Base-by-base conservation (phyloP, 2,888 invertebrate species). In the Nemotelus pantherinus region DNA sequence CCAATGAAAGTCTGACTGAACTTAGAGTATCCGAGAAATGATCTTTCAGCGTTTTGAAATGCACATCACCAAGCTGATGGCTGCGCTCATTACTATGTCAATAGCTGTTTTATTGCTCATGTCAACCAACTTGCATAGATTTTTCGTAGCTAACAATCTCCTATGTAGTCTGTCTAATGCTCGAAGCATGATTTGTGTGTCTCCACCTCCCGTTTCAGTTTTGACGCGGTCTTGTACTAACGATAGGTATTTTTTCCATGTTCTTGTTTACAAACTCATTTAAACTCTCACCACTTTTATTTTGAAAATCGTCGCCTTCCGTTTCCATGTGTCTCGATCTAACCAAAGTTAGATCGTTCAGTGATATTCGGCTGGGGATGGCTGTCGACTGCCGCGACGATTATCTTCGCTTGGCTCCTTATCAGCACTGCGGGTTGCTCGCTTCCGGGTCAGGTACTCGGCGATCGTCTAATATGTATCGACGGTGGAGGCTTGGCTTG, bases 101-200 rank as follows among this genome's bases (percentile, higher is more conserved):
- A 92, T 91, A 2, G 93, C 94, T 81, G 90, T 91, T 81, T 74
- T 74, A 50, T 90, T 89, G 3, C 94, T 92, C 88, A 97, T 95
- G 83, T 95, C 93, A 45, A 94, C 92, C 83, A 94, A 94, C 45
- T 93, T 92, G 80, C 95, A 93, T 6, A 97, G 91, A 82, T 94
- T 94, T 82, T 95, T 94, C 92, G 96, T 94, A 0, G 96, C 95
- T 86, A 96, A 94, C 43, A 98, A 88, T 79, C 96, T 91, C 76
- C 95, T 90, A 85, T 97, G 95, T 84, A 98, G 94, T 80, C 97
- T 91, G 87, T 99, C 98, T 76, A 98, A 87, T 0, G 97, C 97
- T 84, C 95, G 91, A 0, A 98, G 94, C 81, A 98, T 89, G 76
- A 97, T 91, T 78, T 92, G 93, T 3, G 94, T 94, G 79, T 95